These are phyloP conservation scores for Microcaecilia unicolor DNA, from an alignment of 2,797 vertebrate species.

Conservation along the genomic window DNA sequence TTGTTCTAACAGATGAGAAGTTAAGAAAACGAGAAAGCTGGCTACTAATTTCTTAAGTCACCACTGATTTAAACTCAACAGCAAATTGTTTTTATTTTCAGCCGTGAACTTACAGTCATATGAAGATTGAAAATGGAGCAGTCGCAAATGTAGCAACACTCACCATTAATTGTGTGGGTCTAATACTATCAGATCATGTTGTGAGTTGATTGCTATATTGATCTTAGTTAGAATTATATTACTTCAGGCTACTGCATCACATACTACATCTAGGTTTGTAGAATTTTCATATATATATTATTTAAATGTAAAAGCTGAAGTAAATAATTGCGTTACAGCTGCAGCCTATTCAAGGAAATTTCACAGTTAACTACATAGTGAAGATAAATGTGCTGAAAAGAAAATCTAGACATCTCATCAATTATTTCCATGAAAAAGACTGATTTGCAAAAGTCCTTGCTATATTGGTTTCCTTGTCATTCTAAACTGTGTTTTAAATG, in stretches of 20 bases:
- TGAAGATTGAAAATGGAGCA: constrained; percentile 21
- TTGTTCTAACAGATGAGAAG: background rate
- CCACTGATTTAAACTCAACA: constrained; percentile 15
- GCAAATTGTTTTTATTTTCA: constrained; percentile 4
- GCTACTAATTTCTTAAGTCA: background rate
- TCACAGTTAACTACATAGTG: constrained; percentile 18
- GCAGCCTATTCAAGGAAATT: constrained; percentile 21
- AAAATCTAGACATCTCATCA: constrained; percentile 29
- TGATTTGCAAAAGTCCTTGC: constrained; percentile 20
- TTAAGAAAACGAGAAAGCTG: constrained; percentile 1
- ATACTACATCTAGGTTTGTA: constrained; percentile 13
- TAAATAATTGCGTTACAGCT: constrained; percentile 30
- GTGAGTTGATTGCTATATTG: constrained; percentile 18
- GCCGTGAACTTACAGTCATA: constrained; percentile 10
- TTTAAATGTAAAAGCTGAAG: constrained; percentile 43
- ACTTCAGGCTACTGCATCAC: constrained; percentile 10
- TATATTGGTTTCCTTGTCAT: constrained; percentile 18
- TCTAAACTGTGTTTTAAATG: constrained; percentile 8
- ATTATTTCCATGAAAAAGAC: constrained; percentile 27
- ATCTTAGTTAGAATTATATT: background rate
- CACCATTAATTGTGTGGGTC: constrained; percentile 12
- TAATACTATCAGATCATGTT: constrained; percentile 13
- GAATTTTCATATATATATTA: constrained; percentile 35
- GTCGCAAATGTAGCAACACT: constrained; percentile 13
- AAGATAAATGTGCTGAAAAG: constrained; percentile 22